A percentile compares a stretch with the other conserved stretches of the same genome.
Conservation (phyloP, 2,888 invertebrate genomes). For the Argynnis bischoffii region DNA sequence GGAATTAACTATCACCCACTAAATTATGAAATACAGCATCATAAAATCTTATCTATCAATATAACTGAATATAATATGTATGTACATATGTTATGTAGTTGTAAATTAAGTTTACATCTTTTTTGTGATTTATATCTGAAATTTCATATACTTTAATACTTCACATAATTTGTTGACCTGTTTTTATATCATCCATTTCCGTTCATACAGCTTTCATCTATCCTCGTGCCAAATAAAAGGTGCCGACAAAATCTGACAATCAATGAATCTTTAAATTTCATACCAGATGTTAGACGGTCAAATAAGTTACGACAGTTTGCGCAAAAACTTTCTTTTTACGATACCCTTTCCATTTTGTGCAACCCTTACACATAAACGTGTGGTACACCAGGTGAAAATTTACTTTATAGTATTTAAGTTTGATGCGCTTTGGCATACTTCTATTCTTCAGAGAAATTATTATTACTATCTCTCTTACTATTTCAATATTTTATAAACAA, state of each 20-base stretch:
- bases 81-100: too few species aligned
- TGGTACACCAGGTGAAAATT: constrained; percentile 56
- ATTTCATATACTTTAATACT: constrained; percentile 2
- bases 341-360: constrained; percentile 61
- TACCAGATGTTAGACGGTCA: constrained; percentile 46
- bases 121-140: neutral
- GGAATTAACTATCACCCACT: too few species aligned
- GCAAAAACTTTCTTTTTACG: constrained; percentile 55
- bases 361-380: constrained; percentile 53
- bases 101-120: too few species aligned
- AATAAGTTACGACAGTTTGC: constrained; percentile 49
- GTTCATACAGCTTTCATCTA: constrained; percentile 16
- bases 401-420: neutral
- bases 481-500: too few species aligned
- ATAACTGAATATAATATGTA: too few species aligned
- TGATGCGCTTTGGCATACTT: neutral
- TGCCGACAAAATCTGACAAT: constrained; percentile 31
- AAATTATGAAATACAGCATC: too few species aligned
- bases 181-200: constrained; percentile 14
- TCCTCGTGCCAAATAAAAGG: constrained; percentile 24
- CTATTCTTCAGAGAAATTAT: neutral
- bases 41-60: too few species aligned
- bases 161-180: constrained; percentile 13
- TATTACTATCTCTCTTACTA: neutral
- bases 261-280: constrained; percentile 24